Percentiles rank a stretch among this genome's conserved stretches.
These are phyloP conservation scores for Odocoileus virginianus DNA, from an alignment of 2,113 vertebrate species.

Conservation along the genomic window DNA sequence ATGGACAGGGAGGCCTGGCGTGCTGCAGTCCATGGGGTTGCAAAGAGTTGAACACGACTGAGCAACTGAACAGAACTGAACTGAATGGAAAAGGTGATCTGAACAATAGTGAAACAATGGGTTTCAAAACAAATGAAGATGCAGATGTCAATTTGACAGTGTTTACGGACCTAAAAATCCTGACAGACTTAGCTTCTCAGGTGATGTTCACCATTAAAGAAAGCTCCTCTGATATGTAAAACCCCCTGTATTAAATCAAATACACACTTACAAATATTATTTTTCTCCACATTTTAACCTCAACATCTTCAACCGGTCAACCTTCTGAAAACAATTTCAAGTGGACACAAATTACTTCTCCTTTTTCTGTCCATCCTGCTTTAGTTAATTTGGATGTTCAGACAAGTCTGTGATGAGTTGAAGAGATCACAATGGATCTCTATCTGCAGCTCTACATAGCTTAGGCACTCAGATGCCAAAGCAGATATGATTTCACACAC, in stretches of 20 bases:
- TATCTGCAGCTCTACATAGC: neutral
- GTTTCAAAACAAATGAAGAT: neutral
- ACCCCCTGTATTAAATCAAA: neutral
- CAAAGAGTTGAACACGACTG: neutral
- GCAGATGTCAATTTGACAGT: neutral
- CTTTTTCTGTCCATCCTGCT: neutral
- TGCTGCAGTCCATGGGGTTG: fast-evolving
- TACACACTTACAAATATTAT: neutral
- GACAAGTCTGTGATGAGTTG: neutral
- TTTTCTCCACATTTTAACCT: neutral
- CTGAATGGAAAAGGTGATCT: neutral
- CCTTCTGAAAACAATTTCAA: neutral
- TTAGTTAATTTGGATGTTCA: neutral
- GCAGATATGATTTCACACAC: neutral
- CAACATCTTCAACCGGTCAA: neutral
- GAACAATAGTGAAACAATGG: neutral
- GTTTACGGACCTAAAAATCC: fast-evolving
- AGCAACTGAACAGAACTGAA: neutral
- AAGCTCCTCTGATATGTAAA: neutral
- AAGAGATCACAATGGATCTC: neutral
- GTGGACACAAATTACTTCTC: neutral
- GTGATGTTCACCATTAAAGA: neutral
- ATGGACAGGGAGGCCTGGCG: fast-evolving
- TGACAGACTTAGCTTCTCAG: neutral
- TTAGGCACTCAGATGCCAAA: no score